Conservation (phyloP, 2,888 invertebrate genomes). For the Dryococelus australis region DNA sequence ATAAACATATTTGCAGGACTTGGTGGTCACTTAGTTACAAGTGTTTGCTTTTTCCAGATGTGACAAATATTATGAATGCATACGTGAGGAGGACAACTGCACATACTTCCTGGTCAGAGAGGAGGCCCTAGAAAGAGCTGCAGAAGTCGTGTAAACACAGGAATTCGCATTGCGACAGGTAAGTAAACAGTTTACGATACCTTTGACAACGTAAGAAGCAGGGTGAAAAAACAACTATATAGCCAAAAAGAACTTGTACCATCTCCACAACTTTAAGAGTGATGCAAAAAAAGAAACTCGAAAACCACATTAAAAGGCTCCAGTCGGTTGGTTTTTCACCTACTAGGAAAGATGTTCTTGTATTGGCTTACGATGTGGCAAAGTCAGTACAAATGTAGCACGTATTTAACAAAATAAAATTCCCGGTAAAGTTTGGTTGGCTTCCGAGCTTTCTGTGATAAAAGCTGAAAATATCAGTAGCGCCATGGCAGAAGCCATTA, state of each 20-base stretch:
- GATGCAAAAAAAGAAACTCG: conserved; percentile 9
- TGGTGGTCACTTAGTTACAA: too few relatives aligned
- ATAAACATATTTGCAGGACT: too few relatives aligned
- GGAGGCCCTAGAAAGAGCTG: too few relatives aligned
- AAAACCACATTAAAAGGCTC: not conserved
- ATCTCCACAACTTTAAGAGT: not conserved
- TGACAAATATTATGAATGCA: too few relatives aligned
- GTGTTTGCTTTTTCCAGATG: too few relatives aligned
- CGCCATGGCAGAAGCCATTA: conserved; percentile 47
- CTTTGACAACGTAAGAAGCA: not conserved
- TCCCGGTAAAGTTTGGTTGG: conserved; percentile 50
- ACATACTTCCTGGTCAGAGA: too few relatives aligned
- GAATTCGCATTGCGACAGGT: too few relatives aligned
- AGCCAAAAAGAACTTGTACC: not conserved
- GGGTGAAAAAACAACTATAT: not conserved
- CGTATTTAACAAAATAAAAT: conserved; percentile 50
- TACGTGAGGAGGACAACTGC: too few relatives aligned
- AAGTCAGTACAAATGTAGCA: conserved; percentile 46
- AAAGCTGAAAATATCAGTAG: conserved; percentile 51
- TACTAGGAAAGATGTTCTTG: not conserved
- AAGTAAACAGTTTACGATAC: not conserved
- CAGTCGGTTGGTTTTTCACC: not conserved
- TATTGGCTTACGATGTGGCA: conserved; percentile 51
- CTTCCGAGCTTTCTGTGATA: conserved; percentile 48
- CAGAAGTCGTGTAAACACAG: too few relatives aligned